A percentile compares a stretch with the other conserved stretches of the same genome.
phyloP scores from a whole-genome alignment of 2,797 vertebrate genomes.

The Etheostoma nigrum region DNA sequence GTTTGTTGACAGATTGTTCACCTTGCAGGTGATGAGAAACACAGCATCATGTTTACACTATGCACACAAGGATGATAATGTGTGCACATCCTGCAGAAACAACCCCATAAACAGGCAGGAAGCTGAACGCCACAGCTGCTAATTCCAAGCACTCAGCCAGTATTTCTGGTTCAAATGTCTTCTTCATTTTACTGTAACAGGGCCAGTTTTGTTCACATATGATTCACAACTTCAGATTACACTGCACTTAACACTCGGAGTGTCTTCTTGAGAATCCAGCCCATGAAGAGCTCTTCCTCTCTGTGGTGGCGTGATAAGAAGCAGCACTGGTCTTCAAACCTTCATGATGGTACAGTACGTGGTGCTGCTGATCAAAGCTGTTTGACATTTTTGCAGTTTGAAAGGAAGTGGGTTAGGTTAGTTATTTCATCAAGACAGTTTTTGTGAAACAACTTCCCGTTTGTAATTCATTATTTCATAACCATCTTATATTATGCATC shows the following conservation, averaged over 20 bases:
- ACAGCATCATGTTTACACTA: neutral
- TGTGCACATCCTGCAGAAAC: conserved; percentile 11
- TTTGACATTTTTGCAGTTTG: neutral
- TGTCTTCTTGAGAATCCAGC: neutral
- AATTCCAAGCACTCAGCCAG: neutral
- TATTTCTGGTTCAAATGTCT: no score
- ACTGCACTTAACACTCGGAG: neutral
- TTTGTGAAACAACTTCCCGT: neutral
- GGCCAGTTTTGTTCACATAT: neutral
- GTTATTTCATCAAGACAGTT: neutral
- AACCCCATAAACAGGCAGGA: neutral
- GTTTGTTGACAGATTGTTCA: neutral
- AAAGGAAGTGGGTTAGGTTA: conserved; percentile 5
- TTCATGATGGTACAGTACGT: no score
- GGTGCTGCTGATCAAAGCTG: neutral
- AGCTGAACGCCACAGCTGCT: neutral
- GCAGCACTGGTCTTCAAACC: neutral
- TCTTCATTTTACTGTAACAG: neutral
- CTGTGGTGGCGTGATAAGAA: neutral
- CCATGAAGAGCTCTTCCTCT: neutral
- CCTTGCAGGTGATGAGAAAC: neutral
- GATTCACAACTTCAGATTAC: neutral
- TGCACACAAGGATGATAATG: neutral
- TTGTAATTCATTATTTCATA: neutral
- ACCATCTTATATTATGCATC: no score